Evolutionary conservation across 2,113 vertebrate species (phyloP), one percentile per base, ranked within the genome.

Genomic region (Sterna hirundo): DNA sequence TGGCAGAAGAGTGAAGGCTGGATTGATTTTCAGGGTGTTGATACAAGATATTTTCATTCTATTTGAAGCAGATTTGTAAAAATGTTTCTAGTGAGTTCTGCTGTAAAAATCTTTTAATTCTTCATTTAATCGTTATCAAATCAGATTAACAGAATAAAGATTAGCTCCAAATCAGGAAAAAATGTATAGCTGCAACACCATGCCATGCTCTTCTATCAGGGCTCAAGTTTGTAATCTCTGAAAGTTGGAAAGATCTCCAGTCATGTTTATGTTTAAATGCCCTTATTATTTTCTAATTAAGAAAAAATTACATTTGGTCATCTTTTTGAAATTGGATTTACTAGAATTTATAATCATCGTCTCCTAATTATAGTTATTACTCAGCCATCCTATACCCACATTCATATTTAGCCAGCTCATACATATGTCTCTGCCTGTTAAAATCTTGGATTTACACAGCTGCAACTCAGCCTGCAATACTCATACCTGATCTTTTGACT

Each of bases 101-200:
- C 23, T 84, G 52, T 84, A 47, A 62, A 49, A 86, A 78, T 85
- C 17, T 68, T 90, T 81, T 55, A 69, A 86, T 76, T 88, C 72
- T 76, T 89, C 17, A 68, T 79, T 88, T 88, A 90, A 92, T 94
- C 52, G 83, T 78, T 92, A 71, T 58, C 51, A 88, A 70, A 76
- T 76, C n/a, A 74, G 49, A 75, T 90, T 94, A 72, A 69, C 34
- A 58, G 92, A 94, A 78, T 52, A 83, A 89, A 87, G 27, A 91
- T 72, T 85, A 89, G 27, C 13, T 89, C 32, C 25, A 71, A 21
- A 36, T 49, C 57, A 83, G 80, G 29, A 57, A 92, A 86, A 89
- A 84, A 36, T 2, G 3, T 62, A 15, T 42, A 83, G 27, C 47
- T 95, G 65, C 57, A 69, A 60, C 42, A 71, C 14, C 2, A 4